Conservation (phyloP, 2,888 invertebrate species). For the Macaria liturata region DNA sequence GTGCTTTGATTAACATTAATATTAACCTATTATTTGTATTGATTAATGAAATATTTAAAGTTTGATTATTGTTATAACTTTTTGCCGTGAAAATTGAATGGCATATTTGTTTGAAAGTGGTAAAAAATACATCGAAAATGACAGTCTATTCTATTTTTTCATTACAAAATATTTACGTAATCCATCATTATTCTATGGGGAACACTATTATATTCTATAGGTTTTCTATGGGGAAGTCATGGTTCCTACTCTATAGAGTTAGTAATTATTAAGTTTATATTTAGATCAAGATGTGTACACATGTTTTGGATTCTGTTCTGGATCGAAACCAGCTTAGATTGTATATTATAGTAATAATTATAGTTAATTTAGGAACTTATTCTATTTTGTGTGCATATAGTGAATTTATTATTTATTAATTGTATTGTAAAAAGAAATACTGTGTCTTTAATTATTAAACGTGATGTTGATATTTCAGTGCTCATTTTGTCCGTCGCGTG, state of each 20-base stretch:
- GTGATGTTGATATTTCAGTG: constrained; percentile 39
- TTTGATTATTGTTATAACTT: neutral
- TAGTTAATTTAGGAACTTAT: too few relatives aligned
- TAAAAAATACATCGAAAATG: neutral
- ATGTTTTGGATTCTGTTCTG: too few relatives aligned
- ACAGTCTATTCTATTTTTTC: neutral
- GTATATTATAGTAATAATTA: too few relatives aligned
- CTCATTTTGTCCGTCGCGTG: constrained; percentile 44
- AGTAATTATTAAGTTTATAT: too few relatives aligned
- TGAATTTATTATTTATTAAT: neutral
- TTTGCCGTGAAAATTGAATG: neutral
- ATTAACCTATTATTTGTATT: neutral
- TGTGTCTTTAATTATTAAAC: neutral
- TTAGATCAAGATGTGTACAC: too few relatives aligned
- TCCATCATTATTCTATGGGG: neutral
- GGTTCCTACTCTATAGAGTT: too few relatives aligned
- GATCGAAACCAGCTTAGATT: too few relatives aligned
- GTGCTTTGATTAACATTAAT: constrained; percentile 11
- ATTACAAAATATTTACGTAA: neutral
- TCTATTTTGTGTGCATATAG: too few relatives aligned
- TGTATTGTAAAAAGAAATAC: neutral
- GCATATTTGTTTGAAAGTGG: neutral
- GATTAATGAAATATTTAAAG: neutral
- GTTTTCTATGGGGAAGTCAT: neutral
- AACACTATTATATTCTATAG: too few relatives aligned